Evolutionary conservation across 2,888 invertebrate genomes (phyloP), one percentile per base, ranked within the genome.

Genomic region (Nymphalis urticae): DNA sequence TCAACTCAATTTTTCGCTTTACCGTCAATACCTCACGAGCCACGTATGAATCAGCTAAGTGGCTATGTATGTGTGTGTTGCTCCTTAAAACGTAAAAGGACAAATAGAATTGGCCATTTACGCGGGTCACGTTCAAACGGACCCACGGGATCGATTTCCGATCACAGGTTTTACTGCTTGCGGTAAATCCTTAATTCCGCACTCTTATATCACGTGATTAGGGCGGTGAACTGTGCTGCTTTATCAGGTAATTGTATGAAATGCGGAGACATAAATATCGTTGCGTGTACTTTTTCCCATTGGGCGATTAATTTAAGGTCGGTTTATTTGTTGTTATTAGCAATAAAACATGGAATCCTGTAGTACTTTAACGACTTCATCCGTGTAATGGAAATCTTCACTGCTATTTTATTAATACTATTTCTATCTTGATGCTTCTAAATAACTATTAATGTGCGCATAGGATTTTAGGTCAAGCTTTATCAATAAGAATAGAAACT

Each of bases 61-160:
- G 69, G 47, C 66, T 62, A 68, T 66, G 32, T 56, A 42, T n/a
- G n/a, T 66, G 62, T 65, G 62, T 63, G 53, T 67, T 65, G 62
- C 60, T 69, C 53, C 64, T 51, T 67, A 64, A 62, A 32, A 63
- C 67, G 67, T 68, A 73, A 74, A 74, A 68, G 73, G 69, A 74
- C 73, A 71, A 68, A 72, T 66, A 69, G 66, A 73, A 72, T 73
- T 66, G 76, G 67, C 73, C 74, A 77, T 79, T 79, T 75, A 83
- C 75, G 76, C 79, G 72, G 73, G 81, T 82, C 87, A 85, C 85
- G 83, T 85, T 74, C 70, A 66, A 73, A 72, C 71, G 73, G 74
- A 66, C 79, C 76, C 77, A 24, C 9, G 79, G 79, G 81, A 80
- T 79, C 77, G 79, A 81, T 80, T 73, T 73, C 62, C 79, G 76